Conservation (phyloP, 2,888 invertebrate species). For the Carterocephalus palaemon region DNA sequence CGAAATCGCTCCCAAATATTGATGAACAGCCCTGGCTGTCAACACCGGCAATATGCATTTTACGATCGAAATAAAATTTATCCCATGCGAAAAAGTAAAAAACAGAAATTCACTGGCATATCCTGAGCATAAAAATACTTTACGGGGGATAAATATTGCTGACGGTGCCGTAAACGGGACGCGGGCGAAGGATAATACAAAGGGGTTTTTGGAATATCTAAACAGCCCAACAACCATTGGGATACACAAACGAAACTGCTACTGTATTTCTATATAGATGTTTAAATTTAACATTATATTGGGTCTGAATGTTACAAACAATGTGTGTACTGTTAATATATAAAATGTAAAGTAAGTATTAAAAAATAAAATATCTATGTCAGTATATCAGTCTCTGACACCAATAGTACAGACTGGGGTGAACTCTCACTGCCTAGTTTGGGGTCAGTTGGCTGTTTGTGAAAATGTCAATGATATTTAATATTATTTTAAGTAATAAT, state of each 20-base stretch:
- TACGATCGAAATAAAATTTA: constrained; percentile 25
- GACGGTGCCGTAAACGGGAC: constrained; percentile 21
- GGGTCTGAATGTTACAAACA: too few relatives aligned
- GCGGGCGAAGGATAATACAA: constrained; percentile 18
- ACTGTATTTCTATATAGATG: too few relatives aligned
- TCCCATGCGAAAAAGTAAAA: constrained; percentile 25
- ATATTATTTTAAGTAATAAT: too few relatives aligned
- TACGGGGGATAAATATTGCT: constrained; percentile 26
- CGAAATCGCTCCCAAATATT: constrained; percentile 20
- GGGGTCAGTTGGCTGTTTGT: too few relatives aligned
- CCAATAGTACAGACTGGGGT: too few relatives aligned
- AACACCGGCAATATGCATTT: constrained; percentile 25
- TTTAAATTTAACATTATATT: too few relatives aligned
- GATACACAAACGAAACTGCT: too few relatives aligned
- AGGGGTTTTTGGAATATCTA: constrained; percentile 21
- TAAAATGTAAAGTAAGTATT: too few relatives aligned
- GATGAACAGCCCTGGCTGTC: constrained; percentile 24
- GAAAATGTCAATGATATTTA: constrained; percentile 2
- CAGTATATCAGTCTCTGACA: too few relatives aligned
- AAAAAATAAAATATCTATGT: too few relatives aligned
- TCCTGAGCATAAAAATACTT: constrained; percentile 25
- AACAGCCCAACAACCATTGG: constrained; percentile 8
- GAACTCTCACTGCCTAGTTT: too few relatives aligned
- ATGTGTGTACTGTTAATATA: too few relatives aligned
- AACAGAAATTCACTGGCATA: constrained; percentile 19